Base-by-base conservation (phyloP, 2,888 invertebrate species). In the Scaptodrosophila latifasciaeformis region DNA sequence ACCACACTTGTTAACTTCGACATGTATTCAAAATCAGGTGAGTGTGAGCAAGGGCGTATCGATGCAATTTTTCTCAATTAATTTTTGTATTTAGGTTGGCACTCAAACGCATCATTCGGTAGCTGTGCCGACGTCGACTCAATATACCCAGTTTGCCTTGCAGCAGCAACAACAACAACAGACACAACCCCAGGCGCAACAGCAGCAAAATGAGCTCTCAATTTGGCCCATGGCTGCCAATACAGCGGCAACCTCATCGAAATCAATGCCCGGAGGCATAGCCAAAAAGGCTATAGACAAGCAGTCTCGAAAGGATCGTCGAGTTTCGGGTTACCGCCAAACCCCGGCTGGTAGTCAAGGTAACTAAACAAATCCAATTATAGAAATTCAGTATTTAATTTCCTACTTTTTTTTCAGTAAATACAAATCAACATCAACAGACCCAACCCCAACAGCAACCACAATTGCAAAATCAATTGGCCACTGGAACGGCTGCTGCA, bases 41-140 rank as follows among this genome's bases (percentile, higher is more conserved):
- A 29, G 49, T 39, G 13, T n/a, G n/a, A n/a, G n/a, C n/a, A n/a
- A n/a, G 2, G 10, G 49, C 15, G 1, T 1, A n/a, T 29, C 21
- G 4, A 10, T 34, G 10, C 3, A 30, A 30, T 13, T 6, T 34
- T 13, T 34, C 4, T 27, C 4, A 31, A 31, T 37, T 10, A 10
- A 12, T 6, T 4, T 37, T 37, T 13, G 13, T 2, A 15, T 37
- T 37, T 37, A 91, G 85, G 91, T 90, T 13, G 90, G 90, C 13
- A 91, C 91, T 1, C 91, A 91, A 77, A 90, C 90, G 2, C 89
- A 89, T 62, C 87, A 89, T 39, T 75, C 84, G 6, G 86, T 85
- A 6, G 75, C 81, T 30, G 75, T 77, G n/a, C 75, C 82, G n/a
- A 82, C 81, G 49, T 43, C 64, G 1, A 49, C 53, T 2, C 81